Base-by-base conservation (phyloP, 2,888 invertebrate species). In the Linyphia triangularis region DNA sequence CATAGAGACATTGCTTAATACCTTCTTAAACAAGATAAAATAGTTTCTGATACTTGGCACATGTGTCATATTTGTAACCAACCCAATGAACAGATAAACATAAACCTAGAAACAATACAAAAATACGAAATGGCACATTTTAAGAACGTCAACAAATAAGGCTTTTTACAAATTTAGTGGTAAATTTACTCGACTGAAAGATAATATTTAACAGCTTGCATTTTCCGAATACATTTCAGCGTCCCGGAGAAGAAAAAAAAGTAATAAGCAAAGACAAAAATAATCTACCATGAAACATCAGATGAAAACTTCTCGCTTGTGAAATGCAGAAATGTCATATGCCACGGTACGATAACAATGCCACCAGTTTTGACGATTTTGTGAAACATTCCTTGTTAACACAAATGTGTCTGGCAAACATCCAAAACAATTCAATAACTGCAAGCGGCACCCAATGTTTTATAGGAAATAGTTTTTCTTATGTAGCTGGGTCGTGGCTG, bases 361-460 rank as follows among this genome's bases (percentile, higher is more conserved):
- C 65, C 26, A 28, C 59, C 33, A n/a, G 59, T 59, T 59, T 37
- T 75, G 75, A 75, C 75, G 61, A 22, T 37, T 63, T 59, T 37
- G 59, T 63, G 77, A 77, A 77, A 59, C 77, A 26, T 63, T 77
- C 63, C 61, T 77, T 77, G 77, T 77, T 77, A 77, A 77, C 77
- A 77, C 24, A 77, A 77, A 77, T 33, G 77, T 37, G 40, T 26
- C 61, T 77, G 77, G 63, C 77, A 77, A 77, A 77, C 40, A 77
- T 77, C 63, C 77, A 77, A 63, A 77, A 63, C 63, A 77, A 63
- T 77, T 77, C 40, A 77, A 77, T 77, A 77, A 77, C 77, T 37
- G 61, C 24, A 40, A 40, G 59, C 24, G 26, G 77, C n/a, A 33
- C 61, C 67, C 37, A 63, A 13, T 77, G 77, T 77, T 77, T 77